phyloP scores from a whole-genome alignment of 1,140 invertebrate species.

The Apis laboriosa region DNA sequence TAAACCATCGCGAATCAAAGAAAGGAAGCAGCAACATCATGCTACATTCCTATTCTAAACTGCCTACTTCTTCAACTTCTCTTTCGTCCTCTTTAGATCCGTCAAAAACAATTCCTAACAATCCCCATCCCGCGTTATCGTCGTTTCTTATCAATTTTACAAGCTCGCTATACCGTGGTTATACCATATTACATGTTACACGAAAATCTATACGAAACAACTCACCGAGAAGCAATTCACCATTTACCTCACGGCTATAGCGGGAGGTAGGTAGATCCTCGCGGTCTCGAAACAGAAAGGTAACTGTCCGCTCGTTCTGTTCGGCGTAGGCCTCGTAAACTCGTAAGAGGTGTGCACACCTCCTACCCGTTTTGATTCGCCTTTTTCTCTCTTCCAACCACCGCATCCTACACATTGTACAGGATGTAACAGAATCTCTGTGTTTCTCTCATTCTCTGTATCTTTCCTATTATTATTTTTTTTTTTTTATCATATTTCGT shows the following conservation, averaged over 20 bases:
- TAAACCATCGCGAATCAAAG: too few relatives aligned
- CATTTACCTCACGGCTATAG: constrained; percentile 21
- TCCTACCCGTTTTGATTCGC: constrained; percentile 69
- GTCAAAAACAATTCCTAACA: too few relatives aligned
- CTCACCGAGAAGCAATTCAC: constrained; percentile 49
- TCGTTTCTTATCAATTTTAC: too few relatives aligned
- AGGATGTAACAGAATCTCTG: neutral
- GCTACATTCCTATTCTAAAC: too few relatives aligned
- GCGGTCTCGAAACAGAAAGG: constrained; percentile 77
- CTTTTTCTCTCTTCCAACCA: constrained; percentile 60
- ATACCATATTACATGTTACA: too few relatives aligned
- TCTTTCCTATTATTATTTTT: neutral
- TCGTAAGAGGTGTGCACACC: constrained; percentile 68
- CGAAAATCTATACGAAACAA: neutral
- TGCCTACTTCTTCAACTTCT: too few relatives aligned
- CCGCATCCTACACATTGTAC: constrained; percentile 17
- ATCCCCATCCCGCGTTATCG: too few relatives aligned
- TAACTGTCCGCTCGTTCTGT: constrained; percentile 72
- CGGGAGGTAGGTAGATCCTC: constrained; percentile 70
- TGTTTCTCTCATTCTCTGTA: neutral
- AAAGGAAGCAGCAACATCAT: too few relatives aligned
- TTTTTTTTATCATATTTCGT: too few relatives aligned
- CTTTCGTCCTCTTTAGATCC: too few relatives aligned
- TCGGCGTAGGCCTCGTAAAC: constrained; percentile 71
- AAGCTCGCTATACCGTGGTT: too few relatives aligned